Evolutionary conservation across 2,888 invertebrate genomes (phyloP), one percentile per base, ranked within the genome.

Genomic region (Hetaerina titia): DNA sequence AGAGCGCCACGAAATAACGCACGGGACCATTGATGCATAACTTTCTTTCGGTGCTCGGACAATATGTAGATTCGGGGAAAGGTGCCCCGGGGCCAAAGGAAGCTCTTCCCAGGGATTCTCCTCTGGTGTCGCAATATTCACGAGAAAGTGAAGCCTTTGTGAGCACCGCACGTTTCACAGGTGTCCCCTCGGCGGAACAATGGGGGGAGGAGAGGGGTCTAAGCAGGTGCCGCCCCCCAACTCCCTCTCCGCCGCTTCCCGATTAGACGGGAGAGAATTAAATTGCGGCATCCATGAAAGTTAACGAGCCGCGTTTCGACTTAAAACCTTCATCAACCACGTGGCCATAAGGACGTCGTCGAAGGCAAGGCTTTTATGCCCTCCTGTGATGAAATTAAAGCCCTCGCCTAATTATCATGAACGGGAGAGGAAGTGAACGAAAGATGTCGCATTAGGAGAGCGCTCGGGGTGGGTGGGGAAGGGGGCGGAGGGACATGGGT

Each of bases 101-200:
- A 25, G 81, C 31, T n/a, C 31, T 31, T 31, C 25, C 31, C 81
- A 22, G 9, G 25, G 81, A 31, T 31, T 81, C 81, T 81, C 13
- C 81, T 31, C 81, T n/a, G n/a, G 31, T 15, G 25, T 81, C 81
- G 25, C 81, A 31, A 25, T 31, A 81, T 15, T 31, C 81, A 81
- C 81, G 31, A 31, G 81, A 81, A 81, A 81, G 81, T 81, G 81
- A 81, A 81, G 81, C 81, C 25, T 81, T 81, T 81, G 81, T 81
- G 81, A 81, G 81, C 81, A 22, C 25, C 81, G 81, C 31, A 31
- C 81, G 81, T 31, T 81, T 81, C 81, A 31, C 81, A 81, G 81
- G 81, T 81, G 81, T 81, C 81, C 8, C 9, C 69, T 6, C 22
- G 8, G 13, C 13, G n/a, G 81, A 81, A 81, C 81, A 81, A 81